Conservation (phyloP, 2,797 vertebrate genomes). For the Microchirus variegatus region DNA sequence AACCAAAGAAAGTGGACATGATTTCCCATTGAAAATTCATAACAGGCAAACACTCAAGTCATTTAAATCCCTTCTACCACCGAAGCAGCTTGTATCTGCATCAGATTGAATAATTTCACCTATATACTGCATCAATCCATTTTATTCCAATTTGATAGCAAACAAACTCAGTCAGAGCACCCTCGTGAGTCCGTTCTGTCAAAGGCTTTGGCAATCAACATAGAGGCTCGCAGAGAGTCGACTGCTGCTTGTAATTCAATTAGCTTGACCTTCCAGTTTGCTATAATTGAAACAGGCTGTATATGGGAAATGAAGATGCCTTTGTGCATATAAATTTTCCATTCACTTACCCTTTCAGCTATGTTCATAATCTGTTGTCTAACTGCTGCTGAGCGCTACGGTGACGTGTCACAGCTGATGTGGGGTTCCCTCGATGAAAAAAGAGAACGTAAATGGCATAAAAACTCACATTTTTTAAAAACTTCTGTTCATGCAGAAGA, state of each 20-base stretch:
- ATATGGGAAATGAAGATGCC: slow-evolving; percentile 20
- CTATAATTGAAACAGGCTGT: slow-evolving; percentile 31
- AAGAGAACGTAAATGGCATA: too few relatives aligned
- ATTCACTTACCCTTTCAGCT: slow-evolving; percentile 10
- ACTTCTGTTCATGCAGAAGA: too few relatives aligned
- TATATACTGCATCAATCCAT: slow-evolving; percentile 46
- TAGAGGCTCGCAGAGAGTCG: slow-evolving; percentile 15
- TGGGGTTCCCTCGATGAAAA: too few relatives aligned
- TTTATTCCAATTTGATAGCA: slow-evolving; percentile 54
- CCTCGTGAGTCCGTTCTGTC: slow-evolving; percentile 16
- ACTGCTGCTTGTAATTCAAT: slow-evolving; percentile 48
- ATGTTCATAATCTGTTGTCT: background rate
- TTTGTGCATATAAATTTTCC: slow-evolving; percentile 37
- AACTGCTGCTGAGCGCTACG: background rate
- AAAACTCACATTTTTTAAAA: too few relatives aligned
- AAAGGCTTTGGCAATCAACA: slow-evolving; percentile 41
- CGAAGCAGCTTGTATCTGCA: slow-evolving; percentile 50
- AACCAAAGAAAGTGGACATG: slow-evolving; percentile 66
- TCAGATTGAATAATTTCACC: slow-evolving; percentile 67
- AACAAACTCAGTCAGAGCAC: slow-evolving; percentile 22
- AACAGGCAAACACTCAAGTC: slow-evolving; percentile 63
- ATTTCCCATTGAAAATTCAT: slow-evolving; percentile 72
- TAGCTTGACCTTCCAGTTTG: slow-evolving; percentile 42
- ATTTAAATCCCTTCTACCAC: slow-evolving; percentile 62
- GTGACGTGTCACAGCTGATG: background rate